Conservation (phyloP, 64 coral and sea anemone genomes). For the Dendrophyllia cribrosa region DNA sequence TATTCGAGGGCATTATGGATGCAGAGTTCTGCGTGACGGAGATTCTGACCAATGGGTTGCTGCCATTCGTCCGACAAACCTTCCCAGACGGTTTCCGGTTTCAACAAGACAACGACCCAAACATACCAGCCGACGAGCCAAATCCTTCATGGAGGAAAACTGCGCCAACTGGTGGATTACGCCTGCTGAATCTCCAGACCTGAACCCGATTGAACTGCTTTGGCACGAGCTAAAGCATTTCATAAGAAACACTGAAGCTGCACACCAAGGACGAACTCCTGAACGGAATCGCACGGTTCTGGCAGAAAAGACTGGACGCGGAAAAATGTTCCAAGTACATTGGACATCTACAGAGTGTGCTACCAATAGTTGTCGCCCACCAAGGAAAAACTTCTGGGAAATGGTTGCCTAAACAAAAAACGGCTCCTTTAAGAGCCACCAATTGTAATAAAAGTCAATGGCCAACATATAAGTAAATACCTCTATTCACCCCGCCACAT, state of each 20-base stretch:
- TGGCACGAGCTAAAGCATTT: conserved; percentile 50
- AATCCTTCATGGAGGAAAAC: not conserved
- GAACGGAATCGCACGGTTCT: conserved; percentile 24
- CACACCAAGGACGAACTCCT: conserved; percentile 8
- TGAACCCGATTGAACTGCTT: conserved; percentile 34
- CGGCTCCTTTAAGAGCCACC: conserved; percentile 63
- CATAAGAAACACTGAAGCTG: not conserved
- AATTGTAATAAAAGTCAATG: conserved; percentile 39
- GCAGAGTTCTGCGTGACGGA: conserved; percentile 11
- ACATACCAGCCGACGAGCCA: not conserved
- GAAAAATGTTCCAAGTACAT: conserved; percentile 18
- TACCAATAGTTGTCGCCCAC: conserved; percentile 6
- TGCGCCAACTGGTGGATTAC: not conserved
- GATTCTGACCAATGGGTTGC: not conserved
- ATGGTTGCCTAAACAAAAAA: not conserved
- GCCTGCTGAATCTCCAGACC: not conserved
- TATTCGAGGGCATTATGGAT: conserved; percentile 57
- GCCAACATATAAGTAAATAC: not conserved
- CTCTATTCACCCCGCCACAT: too few relatives aligned
- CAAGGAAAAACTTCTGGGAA: not conserved
- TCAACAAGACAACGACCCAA: conserved; percentile 35
- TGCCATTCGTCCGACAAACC: conserved; percentile 7
- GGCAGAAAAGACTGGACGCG: not conserved
- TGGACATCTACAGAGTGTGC: conserved; percentile 11
- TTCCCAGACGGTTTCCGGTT: conserved; percentile 54